Percentiles rank a stretch among this genome's conserved stretches.
These are phyloP conservation scores for Rosalia funebris DNA, from an alignment of 2,888 invertebrate species.

Conservation along the genomic window DNA sequence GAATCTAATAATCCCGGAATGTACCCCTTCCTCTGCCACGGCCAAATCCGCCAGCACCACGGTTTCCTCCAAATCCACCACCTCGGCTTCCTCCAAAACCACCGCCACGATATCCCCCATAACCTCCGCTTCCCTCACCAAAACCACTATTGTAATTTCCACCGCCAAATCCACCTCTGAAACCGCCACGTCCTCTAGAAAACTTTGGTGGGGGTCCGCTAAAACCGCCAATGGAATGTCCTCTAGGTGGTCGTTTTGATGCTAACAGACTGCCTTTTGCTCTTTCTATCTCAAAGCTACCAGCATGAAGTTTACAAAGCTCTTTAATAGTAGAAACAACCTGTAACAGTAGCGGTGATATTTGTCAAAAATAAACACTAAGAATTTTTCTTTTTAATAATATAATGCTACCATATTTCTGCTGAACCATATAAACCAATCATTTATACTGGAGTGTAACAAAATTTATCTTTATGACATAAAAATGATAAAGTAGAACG, in stretches of 20 bases:
- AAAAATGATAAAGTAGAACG: no score
- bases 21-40: constrained; percentile 44
- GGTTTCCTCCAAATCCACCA: constrained; percentile 37
- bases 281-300: constrained; percentile 75
- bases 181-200: constrained; percentile 53
- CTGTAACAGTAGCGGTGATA: constrained; percentile 63
- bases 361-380: neutral
- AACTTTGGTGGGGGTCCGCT: constrained; percentile 63
- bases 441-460: no score
- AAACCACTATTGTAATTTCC: constrained; percentile 62
- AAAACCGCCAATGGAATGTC: constrained; percentile 59
- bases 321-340: constrained; percentile 77
- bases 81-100: constrained; percentile 39
- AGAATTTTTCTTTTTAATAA: no score
- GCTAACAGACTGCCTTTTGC: constrained; percentile 66
- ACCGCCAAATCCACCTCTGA: constrained; percentile 42
- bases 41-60: constrained; percentile 48
- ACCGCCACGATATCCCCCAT: constrained; percentile 36
- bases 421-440: no score
- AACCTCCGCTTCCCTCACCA: constrained; percentile 30
- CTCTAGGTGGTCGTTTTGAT: constrained; percentile 67
- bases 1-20: no score
- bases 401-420: no score
- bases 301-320: constrained; percentile 81
- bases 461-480: no score